Evolutionary conservation across 2,888 invertebrate species (phyloP), one percentile per base, ranked within the genome.

Genomic region (Aelia acuminata): DNA sequence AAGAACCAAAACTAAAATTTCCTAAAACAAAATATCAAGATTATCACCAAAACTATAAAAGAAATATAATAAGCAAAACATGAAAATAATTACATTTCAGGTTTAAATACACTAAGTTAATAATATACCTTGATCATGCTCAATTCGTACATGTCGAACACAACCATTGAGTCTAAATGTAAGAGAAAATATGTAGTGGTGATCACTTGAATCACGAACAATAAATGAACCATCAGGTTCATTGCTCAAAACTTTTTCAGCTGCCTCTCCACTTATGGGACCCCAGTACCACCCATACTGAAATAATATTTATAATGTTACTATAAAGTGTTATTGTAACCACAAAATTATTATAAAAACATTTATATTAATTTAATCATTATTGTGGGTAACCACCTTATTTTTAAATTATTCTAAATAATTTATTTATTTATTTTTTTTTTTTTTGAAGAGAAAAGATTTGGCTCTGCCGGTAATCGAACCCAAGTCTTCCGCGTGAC

Each of bases 211-310:
- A 92, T 98, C 98, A 90, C 98, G 95, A 22, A 98, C 98, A 90
- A 98, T 97, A 92, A 98, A 98, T 26, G 98, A 98, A 15, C 98
- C 98, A 91, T 98, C 98, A 1, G 98, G 97, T 93, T 98, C 98
- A 91, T 96, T 97, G 7, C 96, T 96, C 85, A 98, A 93, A 90
- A 98, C 96, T 93, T 97, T 97, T 92, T 98, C 98, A 1, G 98
- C 98, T 89, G 96, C 96, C 92, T 97, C 97, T 88, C 97, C 96
- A 43, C 97, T 97, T 91, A 98, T 95, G 53, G 98, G 97, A 89
- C 98, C 98, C 98, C 98, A 98, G 92, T 98, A 98, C 98, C 98
- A 98, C 80, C 97, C 98, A 92, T 96, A 97, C 97, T 97, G 92
- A 90, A 92, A 94, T 91, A 89, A 90, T 53, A n/a, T 53, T 53